Conservation (phyloP, 2,113 vertebrate genomes). For the Elachura formosa region DNA sequence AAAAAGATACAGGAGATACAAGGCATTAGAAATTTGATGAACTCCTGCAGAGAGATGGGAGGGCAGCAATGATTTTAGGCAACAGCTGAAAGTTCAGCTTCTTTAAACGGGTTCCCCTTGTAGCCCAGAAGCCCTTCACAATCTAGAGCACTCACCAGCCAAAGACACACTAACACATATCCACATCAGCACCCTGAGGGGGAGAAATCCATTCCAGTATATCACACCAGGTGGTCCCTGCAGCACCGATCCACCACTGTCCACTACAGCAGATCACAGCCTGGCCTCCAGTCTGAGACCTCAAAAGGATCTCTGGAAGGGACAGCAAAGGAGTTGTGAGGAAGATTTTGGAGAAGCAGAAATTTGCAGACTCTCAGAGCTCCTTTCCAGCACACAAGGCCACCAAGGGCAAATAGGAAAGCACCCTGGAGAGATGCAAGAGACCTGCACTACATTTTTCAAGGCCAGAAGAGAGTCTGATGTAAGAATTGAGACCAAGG, state of each 20-base stretch:
- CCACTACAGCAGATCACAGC: rapidly evolving
- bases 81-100: not conserved
- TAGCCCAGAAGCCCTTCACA: not conserved
- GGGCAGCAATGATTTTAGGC: not conserved
- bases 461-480: not conserved
- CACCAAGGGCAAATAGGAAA: not conserved
- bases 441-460: not conserved
- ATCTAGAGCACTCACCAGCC: not conserved
- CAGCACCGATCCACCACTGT: no score
- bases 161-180: not conserved
- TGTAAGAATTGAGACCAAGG: not conserved
- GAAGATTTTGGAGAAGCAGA: not conserved
- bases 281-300: not conserved
- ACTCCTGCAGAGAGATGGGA: not conserved
- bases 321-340: not conserved
- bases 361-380: not conserved
- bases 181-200: not conserved
- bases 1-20: not conserved
- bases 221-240: not conserved
- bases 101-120: not conserved
- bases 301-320: not conserved
- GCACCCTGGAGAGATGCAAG: not conserved
- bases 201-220: not conserved
- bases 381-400: not conserved
- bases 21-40: not conserved